Evolutionary conservation across 1,140 invertebrate genomes (phyloP).

Genomic region (Mercenaria mercenaria): DNA sequence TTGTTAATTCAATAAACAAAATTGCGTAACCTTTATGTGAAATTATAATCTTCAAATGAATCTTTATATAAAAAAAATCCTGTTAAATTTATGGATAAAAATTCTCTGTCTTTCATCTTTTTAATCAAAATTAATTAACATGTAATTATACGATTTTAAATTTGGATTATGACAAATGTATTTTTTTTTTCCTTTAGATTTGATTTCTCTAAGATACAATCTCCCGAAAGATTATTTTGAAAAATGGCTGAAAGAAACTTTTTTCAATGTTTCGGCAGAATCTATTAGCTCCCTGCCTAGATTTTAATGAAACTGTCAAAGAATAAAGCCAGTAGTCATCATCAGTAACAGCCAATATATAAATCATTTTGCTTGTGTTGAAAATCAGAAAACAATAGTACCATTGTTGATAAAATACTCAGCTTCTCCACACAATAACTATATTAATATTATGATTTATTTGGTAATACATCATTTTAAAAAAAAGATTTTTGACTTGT

Average conservation of each 20-base stretch:
- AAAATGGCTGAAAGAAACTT: conserved; percentile 13
- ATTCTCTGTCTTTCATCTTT: conserved; percentile 8
- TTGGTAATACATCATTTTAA: conserved; percentile 7
- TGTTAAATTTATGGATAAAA: not conserved
- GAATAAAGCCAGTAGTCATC: not conserved
- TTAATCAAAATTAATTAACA: conserved; percentile 31
- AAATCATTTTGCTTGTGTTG: conserved; percentile 2
- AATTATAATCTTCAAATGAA: not conserved
- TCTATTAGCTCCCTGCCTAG: conserved; percentile 5
- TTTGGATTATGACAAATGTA: conserved; percentile 11
- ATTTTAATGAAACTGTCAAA: conserved; percentile 37
- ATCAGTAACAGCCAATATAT: not conserved
- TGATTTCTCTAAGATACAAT: conserved; percentile 5
- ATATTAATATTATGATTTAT: not conserved
- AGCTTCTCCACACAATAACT: not conserved
- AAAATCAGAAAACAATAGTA: conserved; percentile 6
- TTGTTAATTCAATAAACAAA: not conserved
- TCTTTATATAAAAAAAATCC: not conserved
- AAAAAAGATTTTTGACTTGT: not conserved
- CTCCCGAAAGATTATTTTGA: not conserved
- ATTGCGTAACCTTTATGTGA: not conserved
- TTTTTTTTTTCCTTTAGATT: not conserved
- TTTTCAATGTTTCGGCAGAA: not conserved
- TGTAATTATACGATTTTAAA: not conserved
- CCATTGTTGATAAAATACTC: not conserved